Evolutionary conservation across 1,140 invertebrate species (phyloP), one percentile per base, ranked within the genome.

Genomic region (Pantala flavescens): DNA sequence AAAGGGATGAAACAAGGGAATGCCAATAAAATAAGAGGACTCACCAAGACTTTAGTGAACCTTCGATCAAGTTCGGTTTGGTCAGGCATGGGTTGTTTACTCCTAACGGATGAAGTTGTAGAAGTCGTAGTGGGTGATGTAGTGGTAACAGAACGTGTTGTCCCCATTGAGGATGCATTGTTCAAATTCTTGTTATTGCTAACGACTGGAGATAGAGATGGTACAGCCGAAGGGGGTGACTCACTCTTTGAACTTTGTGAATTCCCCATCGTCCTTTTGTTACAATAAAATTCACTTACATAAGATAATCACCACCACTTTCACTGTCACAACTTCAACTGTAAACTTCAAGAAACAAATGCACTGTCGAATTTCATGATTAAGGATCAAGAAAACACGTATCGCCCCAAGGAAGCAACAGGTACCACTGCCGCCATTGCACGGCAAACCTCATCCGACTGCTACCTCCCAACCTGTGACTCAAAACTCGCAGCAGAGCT

Each of bases 11-110:
- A 63, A 21, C 1, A 43, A 70, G 28, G 28, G 70, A 28, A 74
- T 43, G 16, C 23, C 43, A 63, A 75, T 12, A 16, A 21, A 72
- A 71, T 73, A 49, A 43, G 19, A 70, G 71, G 76, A 87, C 93
- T 92, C 84, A 97, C 95, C 89, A 97, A 84, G 80, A 97, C 94
- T 93, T 96, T 96, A 77, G 94, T 94, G 84, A 97, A 97, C 78
- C 94, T 86, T 79, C 90, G 90, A 83, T 97, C 95, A 83, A 97
- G 86, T 83, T 97, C 95, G 78, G 87, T 87, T 55, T 91, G 84
- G 79, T 96, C 94, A 71, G 93, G 95, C 91, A 95, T 95, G 28
- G 94, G 93, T 78, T 90, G 90, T 78, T 89, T 87, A 79, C 86
- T 88, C 79, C 91, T 87, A 72, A 92, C 87, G 79, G 49, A 63